Evolutionary conservation across 2,888 invertebrate genomes (phyloP), one percentile per base, ranked within the genome.

Genomic region (Sipha maydis): DNA sequence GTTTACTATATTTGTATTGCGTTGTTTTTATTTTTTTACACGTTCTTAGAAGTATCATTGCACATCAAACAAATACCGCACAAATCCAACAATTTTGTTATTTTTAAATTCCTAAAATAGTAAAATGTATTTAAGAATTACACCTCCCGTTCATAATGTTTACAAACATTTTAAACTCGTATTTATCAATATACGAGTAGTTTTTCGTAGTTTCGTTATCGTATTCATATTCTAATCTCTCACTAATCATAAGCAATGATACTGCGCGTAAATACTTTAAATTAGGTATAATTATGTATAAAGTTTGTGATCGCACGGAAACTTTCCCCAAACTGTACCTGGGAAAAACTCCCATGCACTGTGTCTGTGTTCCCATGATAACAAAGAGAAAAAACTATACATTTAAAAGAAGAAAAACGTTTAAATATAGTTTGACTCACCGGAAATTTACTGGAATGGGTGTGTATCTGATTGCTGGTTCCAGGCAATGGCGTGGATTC

Each of bases 391-490:
- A 71, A 56, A 56, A 89, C 69, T 48, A 31, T 61, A 54, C 38
- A 21, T 7, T 19, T 69, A 11, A 21, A 31, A 76, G 82, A 31
- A 21, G n/a, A n/a, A 67, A 67, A 67, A 67, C 9, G 19, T 9
- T 25, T 17, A 19, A 69, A 69, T 34, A 69, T 61, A 38, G 38
- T 76, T 78, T 54, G 90, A 93, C 94, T 94, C 93, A 96, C 96
- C 91, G 96, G 96, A 92, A 96, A 96, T 92, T 96, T 96, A 90
- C 94, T 95, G 90, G 96, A 96, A 92, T 96, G 96, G 54, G 96
- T 96, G 92, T 95, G 95, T 31, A 95, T 93, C 90, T 91, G 92
- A 78, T 91, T 90, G 21, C 90, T 83, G 0, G 90, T 79, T 5
- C 92, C 89, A 91, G 90, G 89, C 86, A 90, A 83, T 78, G 90